Percentiles rank a stretch among this genome's conserved stretches.
These are phyloP conservation scores for Sminthopsis crassicaudata DNA, from an alignment of 2,113 vertebrate genomes.

Conservation along the genomic window DNA sequence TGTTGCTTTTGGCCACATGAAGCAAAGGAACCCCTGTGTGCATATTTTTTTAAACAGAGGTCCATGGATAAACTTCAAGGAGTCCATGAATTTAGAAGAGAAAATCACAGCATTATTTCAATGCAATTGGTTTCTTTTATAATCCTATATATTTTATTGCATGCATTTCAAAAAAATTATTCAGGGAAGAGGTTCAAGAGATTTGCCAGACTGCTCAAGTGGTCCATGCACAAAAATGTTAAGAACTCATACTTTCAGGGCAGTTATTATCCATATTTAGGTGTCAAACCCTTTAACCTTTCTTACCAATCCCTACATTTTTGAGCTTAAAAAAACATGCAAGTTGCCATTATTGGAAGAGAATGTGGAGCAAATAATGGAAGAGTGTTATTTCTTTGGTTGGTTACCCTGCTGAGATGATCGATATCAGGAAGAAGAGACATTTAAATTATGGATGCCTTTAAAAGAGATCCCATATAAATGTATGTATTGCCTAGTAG, in stretches of 20 bases:
- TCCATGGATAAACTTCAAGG: neutral
- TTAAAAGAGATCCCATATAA: neutral
- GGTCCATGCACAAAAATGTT: neutral
- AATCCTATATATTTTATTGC: neutral
- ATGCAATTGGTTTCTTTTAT: neutral
- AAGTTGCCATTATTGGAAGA: slow-evolving; percentile 38
- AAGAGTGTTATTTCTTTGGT: slow-evolving; percentile 15
- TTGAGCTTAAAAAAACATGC: slow-evolving; percentile 21
- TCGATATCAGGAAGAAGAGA: slow-evolving; percentile 11
- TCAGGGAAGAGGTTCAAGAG: neutral
- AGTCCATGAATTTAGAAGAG: neutral
- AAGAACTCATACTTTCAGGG: neutral
- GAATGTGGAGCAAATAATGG: neutral
- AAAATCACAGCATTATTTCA: neutral
- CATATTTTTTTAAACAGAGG: neutral
- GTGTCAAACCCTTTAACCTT: neutral
- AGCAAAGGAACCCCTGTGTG: neutral
- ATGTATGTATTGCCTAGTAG: neutral
- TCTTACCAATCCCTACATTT: neutral
- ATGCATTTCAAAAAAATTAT: neutral
- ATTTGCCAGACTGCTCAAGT: neutral
- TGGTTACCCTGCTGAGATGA: neutral
- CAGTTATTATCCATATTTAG: neutral
- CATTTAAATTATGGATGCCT: neutral
- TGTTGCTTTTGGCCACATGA: neutral